Base-by-base conservation (phyloP, 2,888 invertebrate species). In the Caradrina kadenii region DNA sequence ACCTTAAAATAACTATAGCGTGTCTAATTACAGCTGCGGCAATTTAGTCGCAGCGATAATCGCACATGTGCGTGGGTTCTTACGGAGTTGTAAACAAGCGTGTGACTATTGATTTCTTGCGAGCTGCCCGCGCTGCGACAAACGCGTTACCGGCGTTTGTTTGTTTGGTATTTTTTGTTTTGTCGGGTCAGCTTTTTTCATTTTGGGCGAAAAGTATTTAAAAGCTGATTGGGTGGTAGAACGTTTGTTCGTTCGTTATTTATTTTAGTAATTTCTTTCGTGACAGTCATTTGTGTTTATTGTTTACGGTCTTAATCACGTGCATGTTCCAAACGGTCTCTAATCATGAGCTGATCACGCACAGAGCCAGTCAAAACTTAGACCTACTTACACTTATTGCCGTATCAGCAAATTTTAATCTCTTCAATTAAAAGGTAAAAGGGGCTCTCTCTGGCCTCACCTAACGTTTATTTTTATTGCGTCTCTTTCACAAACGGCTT, bases 51-150 rank as follows among this genome's bases (percentile, higher is more conserved):
- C 60, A 48, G 64, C 69, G 63, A 45, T 73, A 83, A 83, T 80
- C 78, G 81, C 75, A 74, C 61, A 74, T 83, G 81, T 83, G 78
- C 68, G 83, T 83, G 75, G 66, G 56, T 54, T 65, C 73, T 80
- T 73, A 72, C 58, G 6, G 63, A 62, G 63, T 73, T 82, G 83
- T 81, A 81, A 81, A 81, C 82, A 82, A 82, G 76, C 66, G 67
- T 68, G 66, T 60, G 73, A 60, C 64, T 81, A 81, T 81, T 71
- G 82, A 81, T 81, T 77, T 80, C 73, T 76, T 69, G 72, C 76
- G 75, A 78, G 50, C 68, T 31, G 67, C 69, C 70, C 61, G 63
- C 50, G 68, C 67, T 65, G 80, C 70, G 73, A 81, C 79, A 79
- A 65, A 83, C 59, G 65, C 67, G 53, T 60, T 58, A 73, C 63